Evolutionary conservation across 2,888 invertebrate species (phyloP).

Genomic region (Macrophya annulata): DNA sequence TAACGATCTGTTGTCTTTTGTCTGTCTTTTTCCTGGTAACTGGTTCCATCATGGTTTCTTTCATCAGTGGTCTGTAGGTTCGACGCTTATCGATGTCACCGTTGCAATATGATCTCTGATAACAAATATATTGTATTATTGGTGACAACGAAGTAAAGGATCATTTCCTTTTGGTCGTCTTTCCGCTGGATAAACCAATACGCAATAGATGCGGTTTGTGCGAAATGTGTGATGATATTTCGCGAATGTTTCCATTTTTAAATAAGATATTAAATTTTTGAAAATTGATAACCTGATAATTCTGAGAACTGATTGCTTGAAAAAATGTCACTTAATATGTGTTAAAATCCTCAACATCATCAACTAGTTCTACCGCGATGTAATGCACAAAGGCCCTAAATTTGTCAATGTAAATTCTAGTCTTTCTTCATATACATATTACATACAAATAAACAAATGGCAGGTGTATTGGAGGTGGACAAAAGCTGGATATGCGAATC

Average conservation of each 20-base stretch:
- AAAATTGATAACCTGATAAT: background rate
- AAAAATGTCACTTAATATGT: background rate
- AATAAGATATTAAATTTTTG: background rate
- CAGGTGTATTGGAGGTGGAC: conserved; percentile 40
- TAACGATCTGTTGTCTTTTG: background rate
- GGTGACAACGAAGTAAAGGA: background rate
- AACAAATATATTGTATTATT: background rate
- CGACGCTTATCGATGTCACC: background rate
- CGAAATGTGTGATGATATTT: background rate
- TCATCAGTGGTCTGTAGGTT: background rate
- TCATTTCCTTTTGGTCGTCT: background rate
- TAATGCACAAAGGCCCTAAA: background rate
- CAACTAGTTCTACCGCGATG: conserved; percentile 2
- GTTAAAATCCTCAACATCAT: background rate
- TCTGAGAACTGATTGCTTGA: background rate
- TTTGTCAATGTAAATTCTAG: background rate
- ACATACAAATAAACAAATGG: background rate
- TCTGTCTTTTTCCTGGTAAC: background rate
- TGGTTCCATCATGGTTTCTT: background rate
- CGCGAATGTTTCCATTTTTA: background rate
- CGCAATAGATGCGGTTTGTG: background rate
- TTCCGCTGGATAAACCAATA: background rate
- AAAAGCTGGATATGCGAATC: conserved; percentile 83
- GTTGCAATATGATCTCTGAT: background rate
- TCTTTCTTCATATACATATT: background rate